Evolutionary conservation across 1,140 invertebrate genomes (phyloP).

Genomic region (Andricus grossulariae): DNA sequence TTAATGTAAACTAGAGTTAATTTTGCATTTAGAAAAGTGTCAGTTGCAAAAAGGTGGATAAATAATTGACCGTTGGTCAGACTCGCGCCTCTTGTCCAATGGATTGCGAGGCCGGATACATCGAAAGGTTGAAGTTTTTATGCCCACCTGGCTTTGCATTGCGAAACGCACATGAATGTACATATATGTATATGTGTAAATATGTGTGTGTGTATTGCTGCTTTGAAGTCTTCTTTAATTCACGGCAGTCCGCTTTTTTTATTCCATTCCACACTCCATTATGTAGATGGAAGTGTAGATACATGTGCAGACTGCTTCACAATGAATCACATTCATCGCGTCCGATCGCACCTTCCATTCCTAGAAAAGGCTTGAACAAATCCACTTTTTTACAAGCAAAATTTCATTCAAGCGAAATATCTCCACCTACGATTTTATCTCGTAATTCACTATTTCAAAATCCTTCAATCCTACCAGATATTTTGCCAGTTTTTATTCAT

Average conservation of each 20-base stretch:
- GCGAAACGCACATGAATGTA: slow-evolving; percentile 23
- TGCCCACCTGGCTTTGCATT: slow-evolving; percentile 20
- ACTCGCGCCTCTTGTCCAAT: slow-evolving; percentile 34
- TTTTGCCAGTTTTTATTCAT: not conserved
- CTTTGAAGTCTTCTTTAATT: slow-evolving; percentile 42
- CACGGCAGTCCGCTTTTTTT: slow-evolving; percentile 45
- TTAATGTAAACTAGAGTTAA: too few species aligned
- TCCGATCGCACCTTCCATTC: not conserved
- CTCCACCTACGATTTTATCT: not conserved
- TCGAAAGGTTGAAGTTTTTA: slow-evolving; percentile 39
- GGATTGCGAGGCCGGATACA: slow-evolving; percentile 19
- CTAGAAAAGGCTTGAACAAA: slow-evolving; percentile 7
- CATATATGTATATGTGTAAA: not conserved
- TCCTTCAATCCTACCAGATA: not conserved
- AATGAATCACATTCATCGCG: slow-evolving; percentile 23
- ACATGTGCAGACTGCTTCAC: slow-evolving; percentile 11
- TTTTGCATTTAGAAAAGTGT: too few species aligned
- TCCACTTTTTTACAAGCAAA: not conserved
- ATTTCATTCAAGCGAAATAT: slow-evolving; percentile 20
- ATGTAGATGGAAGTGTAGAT: slow-evolving; percentile 1
- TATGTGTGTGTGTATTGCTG: not conserved
- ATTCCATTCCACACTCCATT: slow-evolving; percentile 1
- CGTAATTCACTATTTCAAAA: not conserved
- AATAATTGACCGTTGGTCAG: too few species aligned
- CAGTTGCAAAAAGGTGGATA: too few species aligned